These are phyloP conservation scores for Zhuqinia jingwanae DNA, from an alignment of 2,888 invertebrate species.

Conservation along the genomic window DNA sequence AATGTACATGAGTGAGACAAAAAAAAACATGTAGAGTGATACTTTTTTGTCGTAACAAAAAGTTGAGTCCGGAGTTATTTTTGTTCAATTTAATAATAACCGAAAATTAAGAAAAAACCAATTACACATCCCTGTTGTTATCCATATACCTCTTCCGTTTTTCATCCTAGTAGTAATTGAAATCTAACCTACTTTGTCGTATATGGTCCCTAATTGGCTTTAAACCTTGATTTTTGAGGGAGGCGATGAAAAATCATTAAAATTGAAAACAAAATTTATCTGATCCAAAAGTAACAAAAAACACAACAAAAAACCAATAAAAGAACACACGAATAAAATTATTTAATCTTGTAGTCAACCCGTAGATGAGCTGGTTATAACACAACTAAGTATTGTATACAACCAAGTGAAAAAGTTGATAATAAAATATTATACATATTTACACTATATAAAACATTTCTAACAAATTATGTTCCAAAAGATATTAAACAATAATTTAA, in stretches of 20 bases:
- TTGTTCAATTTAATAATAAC: too few species aligned
- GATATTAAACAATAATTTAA: neutral
- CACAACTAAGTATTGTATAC: slow-evolving; percentile 49
- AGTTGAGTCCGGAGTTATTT: too few species aligned
- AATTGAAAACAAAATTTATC: neutral
- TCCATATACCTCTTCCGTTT: too few species aligned
- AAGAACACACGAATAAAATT: slow-evolving; percentile 17
- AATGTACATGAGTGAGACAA: neutral
- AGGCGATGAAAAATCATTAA: neutral
- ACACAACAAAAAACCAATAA: neutral
- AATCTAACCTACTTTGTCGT: too few species aligned
- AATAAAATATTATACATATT: too few species aligned
- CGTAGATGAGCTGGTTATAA: slow-evolving; percentile 57
- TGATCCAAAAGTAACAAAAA: neutral
- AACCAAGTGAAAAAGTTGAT: neutral
- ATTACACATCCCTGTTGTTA: too few species aligned
- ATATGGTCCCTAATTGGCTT: too few species aligned
- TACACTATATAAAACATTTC: neutral
- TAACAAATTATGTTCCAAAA: too few species aligned
- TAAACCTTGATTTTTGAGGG: too few species aligned
- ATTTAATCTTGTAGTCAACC: slow-evolving; percentile 69
- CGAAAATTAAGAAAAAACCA: too few species aligned
- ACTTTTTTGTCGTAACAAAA: neutral
- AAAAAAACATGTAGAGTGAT: neutral
- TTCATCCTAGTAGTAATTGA: too few species aligned